Evolutionary conservation across 2,797 vertebrate genomes (phyloP), one percentile per base, ranked within the genome.

Genomic region (Lateolabrax maculatus): DNA sequence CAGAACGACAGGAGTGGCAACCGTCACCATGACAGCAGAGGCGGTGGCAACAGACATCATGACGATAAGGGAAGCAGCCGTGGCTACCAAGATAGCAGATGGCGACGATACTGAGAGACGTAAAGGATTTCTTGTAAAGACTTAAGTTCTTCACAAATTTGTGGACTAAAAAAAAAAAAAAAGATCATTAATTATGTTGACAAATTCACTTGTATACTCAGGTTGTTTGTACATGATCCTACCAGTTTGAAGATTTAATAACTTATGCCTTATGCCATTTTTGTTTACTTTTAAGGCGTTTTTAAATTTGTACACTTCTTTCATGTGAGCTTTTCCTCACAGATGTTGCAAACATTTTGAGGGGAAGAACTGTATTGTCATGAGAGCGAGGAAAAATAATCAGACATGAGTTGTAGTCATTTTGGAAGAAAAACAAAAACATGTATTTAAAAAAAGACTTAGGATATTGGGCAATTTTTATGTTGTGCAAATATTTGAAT

Each of bases 51-150:
- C 36, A 89, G 92, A 82, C 94, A 95, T 1, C 92, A 95, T 0
- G 95, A 96, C 0, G 95, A 98, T 0, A 81, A 95, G 69, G 92
- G 93, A 0, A 90, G 92, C 13, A 77, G 90, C 84, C 96, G 96
- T 76, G 95, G 93, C 90, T 84, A 93, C 88, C 87, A 96, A 25
- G 96, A 96, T 18, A 87, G 91, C 48, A 94, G 92, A 56, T 96
- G 96, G 96, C 95, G 94, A 46, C 94, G 92, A 16, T 93, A 96
- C 10, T 95, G 79, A 95, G 89, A 41, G 85, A 71, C 12, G 85
- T 2, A 6, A 18, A 56, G 39, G 29, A 57, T 75, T 78, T 63
- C 55, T 23, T 71, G 7, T 31, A 71, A 76, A 78, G 83, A 85
- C 81, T 83, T 66, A 21, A 61, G 25, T 74, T 81, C 82, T 80